Evolutionary conservation across 2,888 invertebrate genomes (phyloP).

Genomic region (Sarcophaga subvicina): DNA sequence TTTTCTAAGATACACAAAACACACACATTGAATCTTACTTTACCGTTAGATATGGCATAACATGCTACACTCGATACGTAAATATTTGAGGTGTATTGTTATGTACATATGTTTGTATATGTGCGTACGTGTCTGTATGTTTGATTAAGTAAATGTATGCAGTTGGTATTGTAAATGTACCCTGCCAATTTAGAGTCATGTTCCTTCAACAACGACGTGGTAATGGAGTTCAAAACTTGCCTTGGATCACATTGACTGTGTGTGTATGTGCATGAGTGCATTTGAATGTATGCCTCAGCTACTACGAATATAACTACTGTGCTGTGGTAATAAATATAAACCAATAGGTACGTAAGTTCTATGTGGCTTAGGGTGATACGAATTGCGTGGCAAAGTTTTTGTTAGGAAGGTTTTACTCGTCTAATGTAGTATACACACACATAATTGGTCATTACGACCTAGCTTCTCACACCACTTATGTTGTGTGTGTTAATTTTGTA

Average conservation of each 20-base stretch:
- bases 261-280: no score
- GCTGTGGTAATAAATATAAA: background rate
- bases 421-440: no score
- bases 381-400: background rate
- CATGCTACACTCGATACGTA: background rate
- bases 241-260: background rate
- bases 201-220: conserved; percentile 47
- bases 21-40: background rate
- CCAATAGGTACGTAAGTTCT: background rate
- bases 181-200: conserved; percentile 55
- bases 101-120: background rate
- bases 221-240: conserved; percentile 49
- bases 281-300: no score
- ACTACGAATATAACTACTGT: no score
- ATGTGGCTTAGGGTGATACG: background rate
- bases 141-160: conserved; percentile 40
- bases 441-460: no score
- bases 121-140: background rate
- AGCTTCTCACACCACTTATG: no score
- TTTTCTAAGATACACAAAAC: background rate
- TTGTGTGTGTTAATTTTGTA: no score
- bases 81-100: background rate
- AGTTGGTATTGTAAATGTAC: conserved; percentile 48
- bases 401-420: no score
- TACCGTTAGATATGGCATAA: background rate